Evolutionary conservation across 1,140 invertebrate genomes (phyloP).

Genomic region (Drosophila nikananu): DNA sequence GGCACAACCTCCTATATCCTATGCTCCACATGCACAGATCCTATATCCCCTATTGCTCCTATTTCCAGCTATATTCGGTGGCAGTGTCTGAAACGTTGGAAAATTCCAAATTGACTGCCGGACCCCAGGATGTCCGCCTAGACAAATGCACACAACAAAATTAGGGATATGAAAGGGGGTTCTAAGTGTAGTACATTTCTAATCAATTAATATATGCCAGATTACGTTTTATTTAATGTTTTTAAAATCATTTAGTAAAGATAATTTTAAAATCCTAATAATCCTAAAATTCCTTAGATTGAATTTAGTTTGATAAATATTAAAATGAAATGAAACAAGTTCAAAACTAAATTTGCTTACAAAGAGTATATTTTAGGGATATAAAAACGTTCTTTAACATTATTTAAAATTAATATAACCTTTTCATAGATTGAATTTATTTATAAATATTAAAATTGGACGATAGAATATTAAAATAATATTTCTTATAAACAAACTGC

Average conservation of each 20-base stretch:
- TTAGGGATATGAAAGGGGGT: no score
- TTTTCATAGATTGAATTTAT: not conserved
- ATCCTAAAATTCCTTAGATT: no score
- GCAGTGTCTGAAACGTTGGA: conserved; percentile 52
- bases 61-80: conserved; percentile 9
- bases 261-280: no score
- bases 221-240: not conserved
- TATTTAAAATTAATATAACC: not conserved
- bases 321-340: no score
- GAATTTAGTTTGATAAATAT: no score
- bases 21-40: not conserved
- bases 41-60: conserved; percentile 9
- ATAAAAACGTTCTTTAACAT: no score
- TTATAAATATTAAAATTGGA: not conserved
- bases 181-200: not conserved
- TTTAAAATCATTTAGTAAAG: no score
- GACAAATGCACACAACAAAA: conserved; percentile 43
- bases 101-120: conserved; percentile 76
- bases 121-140: conserved; percentile 33
- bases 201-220: not conserved
- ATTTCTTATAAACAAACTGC: not conserved
- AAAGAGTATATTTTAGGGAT: no score
- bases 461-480: not conserved
- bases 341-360: no score
- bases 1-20: conserved; percentile 4